Evolutionary conservation across 2,888 invertebrate species (phyloP), one percentile per base, ranked within the genome.

Genomic region (Polyommatus iphigenia): DNA sequence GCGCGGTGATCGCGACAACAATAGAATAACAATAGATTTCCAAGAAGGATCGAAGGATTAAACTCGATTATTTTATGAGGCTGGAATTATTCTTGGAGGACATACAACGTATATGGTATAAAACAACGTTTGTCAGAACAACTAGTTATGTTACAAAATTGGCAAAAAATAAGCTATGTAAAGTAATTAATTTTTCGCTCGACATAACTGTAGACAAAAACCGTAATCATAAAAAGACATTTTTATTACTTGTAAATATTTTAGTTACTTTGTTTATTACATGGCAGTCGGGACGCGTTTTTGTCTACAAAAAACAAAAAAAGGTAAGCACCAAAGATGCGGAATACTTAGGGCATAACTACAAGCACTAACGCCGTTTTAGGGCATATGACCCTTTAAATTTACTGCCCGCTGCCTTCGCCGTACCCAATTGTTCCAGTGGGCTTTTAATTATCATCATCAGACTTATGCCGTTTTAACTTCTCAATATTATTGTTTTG

Each of bases 311-410:
- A 62, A 62, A 62, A 24, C 62, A 62, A 62, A 29, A 59, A 59
- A 20, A 10, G 20, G 4, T 13, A 67, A 29, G 62, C 4, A 29
- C 29, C 8, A 62, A 67, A 29, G 67, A 32, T 15, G 5, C 29
- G 29, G 15, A 15, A 67, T 67, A 67, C 67, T 67, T 67, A 67
- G 67, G 67, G 67, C 67, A 67, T 67, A 67, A 29, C 67, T 67
- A 67, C 67, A 67, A 29, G 67, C 29, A 67, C 67, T 67, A 67
- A 67, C 67, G 29, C 67, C 67, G 29, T 18, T 67, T 67, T 67
- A 67, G 67, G 67, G 67, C 67, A 67, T 67, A 32, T 29, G 29
- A 67, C 67, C 67, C 67, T 32, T 67, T 67, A 67, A 67, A 67
- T 67, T 67, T 32, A 67, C 67, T 18, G 2, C 67, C 29, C 18